Conservation (phyloP, 2,888 invertebrate genomes). For the Hirtodrosophila trivittata region DNA sequence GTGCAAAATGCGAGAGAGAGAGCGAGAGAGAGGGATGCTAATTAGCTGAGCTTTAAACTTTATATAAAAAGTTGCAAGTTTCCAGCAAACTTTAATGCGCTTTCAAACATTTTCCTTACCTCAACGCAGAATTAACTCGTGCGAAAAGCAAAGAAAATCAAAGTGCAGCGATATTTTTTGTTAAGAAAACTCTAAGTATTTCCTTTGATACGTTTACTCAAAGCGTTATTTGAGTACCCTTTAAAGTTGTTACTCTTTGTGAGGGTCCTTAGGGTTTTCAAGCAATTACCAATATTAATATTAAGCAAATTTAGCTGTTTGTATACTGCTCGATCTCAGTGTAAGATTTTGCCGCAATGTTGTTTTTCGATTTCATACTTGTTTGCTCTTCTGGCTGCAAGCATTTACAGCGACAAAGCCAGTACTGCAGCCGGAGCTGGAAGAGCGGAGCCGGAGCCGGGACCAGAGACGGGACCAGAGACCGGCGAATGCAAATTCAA, state of each 20-base stretch:
- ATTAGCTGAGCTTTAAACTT: no score
- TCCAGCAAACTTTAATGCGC: no score
- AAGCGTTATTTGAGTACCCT: not conserved
- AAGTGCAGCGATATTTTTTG: no score
- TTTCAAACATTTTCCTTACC: no score
- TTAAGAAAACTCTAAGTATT: no score
- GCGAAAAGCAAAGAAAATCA: no score
- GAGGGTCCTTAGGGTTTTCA: not conserved
- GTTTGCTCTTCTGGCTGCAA: slow-evolving; percentile 41
- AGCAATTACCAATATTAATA: slow-evolving; percentile 40
- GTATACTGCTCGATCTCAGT: slow-evolving; percentile 39
- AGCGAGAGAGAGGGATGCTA: no score
- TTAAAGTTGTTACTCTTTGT: not conserved
- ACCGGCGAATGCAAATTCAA: slow-evolving; percentile 56
- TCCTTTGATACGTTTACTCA: no score
- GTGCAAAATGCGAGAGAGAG: no score
- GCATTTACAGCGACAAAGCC: slow-evolving; percentile 12
- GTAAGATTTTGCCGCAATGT: slow-evolving; percentile 40
- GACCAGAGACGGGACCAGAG: not conserved
- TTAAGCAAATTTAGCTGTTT: slow-evolving; percentile 30
- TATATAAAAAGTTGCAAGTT: no score
- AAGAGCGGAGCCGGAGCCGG: slow-evolving; percentile 9
- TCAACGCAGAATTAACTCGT: no score
- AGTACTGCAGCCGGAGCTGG: slow-evolving; percentile 5
- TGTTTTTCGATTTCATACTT: slow-evolving; percentile 39